These are phyloP conservation scores for Lepidurus packardi DNA, from an alignment of 1,140 invertebrate species.

Conservation along the genomic window DNA sequence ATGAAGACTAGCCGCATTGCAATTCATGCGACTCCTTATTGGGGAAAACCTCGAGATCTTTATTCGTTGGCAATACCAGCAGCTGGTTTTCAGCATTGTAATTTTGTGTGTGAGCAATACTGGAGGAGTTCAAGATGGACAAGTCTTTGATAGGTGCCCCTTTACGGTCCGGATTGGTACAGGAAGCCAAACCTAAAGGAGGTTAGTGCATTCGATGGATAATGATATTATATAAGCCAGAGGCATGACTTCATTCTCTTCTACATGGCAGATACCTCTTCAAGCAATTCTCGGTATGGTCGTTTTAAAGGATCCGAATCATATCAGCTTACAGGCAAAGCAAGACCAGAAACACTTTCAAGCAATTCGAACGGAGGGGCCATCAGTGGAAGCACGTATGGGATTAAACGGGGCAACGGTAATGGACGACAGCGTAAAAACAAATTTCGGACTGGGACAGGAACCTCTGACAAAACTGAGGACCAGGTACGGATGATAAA, in stretches of 20 bases:
- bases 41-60: background rate
- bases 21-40: constrained; percentile 1
- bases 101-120: background rate
- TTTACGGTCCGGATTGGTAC: background rate
- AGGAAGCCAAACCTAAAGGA: background rate
- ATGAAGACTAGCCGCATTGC: constrained; percentile 15
- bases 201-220: background rate
- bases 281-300: background rate
- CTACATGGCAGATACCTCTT: background rate
- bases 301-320: background rate
- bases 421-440: constrained; percentile 2
- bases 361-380: background rate
- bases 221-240: background rate
- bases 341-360: background rate
- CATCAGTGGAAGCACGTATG: background rate
- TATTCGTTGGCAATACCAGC: background rate
- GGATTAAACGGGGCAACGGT: background rate
- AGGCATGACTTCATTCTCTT: background rate
- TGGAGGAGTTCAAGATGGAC: constrained; percentile 4
- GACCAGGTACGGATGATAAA: background rate
- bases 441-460: background rate
- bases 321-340: background rate
- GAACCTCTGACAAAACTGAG: constrained; percentile 5
- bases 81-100: background rate
- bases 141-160: background rate